A percentile compares a stretch with the other conserved stretches of the same genome.
Conservation (phyloP, 92 coral and sea anemone species). For the Meandrina meandrites region DNA sequence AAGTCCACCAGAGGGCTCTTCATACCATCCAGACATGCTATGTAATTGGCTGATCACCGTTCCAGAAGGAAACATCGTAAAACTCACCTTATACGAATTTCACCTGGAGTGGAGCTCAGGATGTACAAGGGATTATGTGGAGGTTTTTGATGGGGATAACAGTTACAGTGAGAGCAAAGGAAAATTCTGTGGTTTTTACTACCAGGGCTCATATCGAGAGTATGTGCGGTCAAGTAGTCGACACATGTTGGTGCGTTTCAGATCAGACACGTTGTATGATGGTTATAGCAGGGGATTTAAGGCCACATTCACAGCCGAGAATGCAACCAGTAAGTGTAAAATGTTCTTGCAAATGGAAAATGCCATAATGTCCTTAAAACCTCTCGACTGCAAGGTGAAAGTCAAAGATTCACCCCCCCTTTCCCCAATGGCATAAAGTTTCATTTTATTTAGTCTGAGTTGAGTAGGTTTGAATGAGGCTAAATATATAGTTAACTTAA, state of each 20-base stretch:
- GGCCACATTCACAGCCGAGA: constrained; percentile 5
- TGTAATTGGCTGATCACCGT: constrained; percentile 57
- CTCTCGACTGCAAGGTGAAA: no score
- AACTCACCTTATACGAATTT: constrained; percentile 30
- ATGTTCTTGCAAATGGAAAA: background rate
- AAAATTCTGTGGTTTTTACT: constrained; percentile 43
- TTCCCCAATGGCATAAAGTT: no score
- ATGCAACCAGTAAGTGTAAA: constrained; percentile 11
- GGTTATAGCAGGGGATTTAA: constrained; percentile 7
- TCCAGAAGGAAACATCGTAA: constrained; percentile 26
- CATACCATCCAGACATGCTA: constrained; percentile 4
- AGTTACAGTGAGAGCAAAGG: constrained; percentile 35
- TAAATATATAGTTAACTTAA: no score
- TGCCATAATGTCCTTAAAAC: no score
- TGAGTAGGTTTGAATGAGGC: no score
- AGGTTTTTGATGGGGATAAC: constrained; percentile 59
- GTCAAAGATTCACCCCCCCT: no score
- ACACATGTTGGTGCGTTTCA: constrained; percentile 32
- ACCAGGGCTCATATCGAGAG: constrained; percentile 15
- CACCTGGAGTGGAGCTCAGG: constrained; percentile 9
- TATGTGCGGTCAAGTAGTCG: constrained; percentile 31
- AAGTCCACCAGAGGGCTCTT: constrained; percentile 22
- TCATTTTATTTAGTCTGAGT: no score
- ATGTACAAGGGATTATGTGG: constrained; percentile 63
- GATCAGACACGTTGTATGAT: background rate